Conservation (phyloP, 2,797 vertebrate genomes). For the Anguilla pacifica region DNA sequence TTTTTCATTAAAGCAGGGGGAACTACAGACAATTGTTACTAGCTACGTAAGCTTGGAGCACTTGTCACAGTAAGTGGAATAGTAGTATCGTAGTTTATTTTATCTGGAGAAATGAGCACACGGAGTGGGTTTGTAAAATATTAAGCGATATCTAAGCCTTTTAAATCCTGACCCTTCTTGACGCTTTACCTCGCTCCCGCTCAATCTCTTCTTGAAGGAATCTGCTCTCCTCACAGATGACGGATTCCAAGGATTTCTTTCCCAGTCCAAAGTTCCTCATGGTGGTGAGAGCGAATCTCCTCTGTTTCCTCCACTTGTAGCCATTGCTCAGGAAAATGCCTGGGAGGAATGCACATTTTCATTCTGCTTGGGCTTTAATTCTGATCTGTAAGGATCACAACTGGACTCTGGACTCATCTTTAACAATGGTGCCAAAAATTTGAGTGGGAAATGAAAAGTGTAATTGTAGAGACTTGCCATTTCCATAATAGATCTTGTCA, state of each 20-base stretch:
- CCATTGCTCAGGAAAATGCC: constrained; percentile 74
- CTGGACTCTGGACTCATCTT: neutral
- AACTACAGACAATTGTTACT: neutral
- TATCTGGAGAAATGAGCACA: neutral
- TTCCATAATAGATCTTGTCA: constrained; percentile 56
- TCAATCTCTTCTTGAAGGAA: constrained; percentile 66
- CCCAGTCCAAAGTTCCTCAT: constrained; percentile 68
- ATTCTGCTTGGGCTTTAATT: neutral
- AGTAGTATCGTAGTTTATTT: neutral
- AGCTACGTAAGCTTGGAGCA: neutral
- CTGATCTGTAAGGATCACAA: neutral
- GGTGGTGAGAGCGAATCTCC: constrained; percentile 68
- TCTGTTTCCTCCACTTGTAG: constrained; percentile 66
- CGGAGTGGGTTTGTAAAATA: neutral
- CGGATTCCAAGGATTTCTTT: constrained; percentile 62
- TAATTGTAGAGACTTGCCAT: constrained; percentile 66
- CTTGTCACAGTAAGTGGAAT: neutral
- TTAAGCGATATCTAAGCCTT: neutral
- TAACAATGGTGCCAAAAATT: too few species aligned
- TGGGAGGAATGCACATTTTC: neutral
- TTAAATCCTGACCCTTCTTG: neutral
- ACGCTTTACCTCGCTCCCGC: constrained; percentile 61
- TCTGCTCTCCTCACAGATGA: constrained; percentile 63
- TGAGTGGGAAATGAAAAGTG: too few species aligned
- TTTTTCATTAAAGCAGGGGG: too few species aligned